Base-by-base conservation (phyloP, 2,888 invertebrate species). In the Cybosia mesomella region DNA sequence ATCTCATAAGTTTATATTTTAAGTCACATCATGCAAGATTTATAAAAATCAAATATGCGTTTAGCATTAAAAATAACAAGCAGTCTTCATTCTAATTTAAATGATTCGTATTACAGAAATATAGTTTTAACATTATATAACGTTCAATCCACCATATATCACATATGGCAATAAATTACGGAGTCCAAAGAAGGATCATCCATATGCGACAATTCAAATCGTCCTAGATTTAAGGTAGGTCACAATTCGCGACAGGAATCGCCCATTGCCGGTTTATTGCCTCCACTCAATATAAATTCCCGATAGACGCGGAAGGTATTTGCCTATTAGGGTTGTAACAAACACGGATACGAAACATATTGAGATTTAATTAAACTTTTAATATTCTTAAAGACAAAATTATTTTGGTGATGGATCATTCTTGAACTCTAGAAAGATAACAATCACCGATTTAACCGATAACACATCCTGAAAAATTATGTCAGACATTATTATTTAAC, bases 211-310 rank as follows among this genome's bases (percentile, higher is more conserved):
- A 70, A 62, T 67, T 72, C 54, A 49, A 67, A 65, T 60, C 63
- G 80, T 66, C 55, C 71, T 72, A 71, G 73, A 76, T 80, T 80
- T 67, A 75, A 77, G 75, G 77, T 71, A 74, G 74, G 36, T 77
- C 75, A 75, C 75, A 80, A 64, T 65, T 66, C 73, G 63, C 62
- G 74, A 68, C 70, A 72, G 77, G 66, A 71, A 72, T 61, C 70
- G 64, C 64, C 79, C 74, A 72, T 68, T 64, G 70, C 71, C 75
- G 80, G 83, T 83, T 82, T 85, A 82, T 82, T 83, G 78, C 74
- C 70, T 76, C 72, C 74, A 79, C 83, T 80, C 82, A 84, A 86
- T 86, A 86, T 85, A 85, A 85, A 86, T 85, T 85, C 85, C 81
- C 74, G 74, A 77, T 82, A 80, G 78, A 75, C 70, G 76, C 79